These are phyloP conservation scores for Oostethus manadensis DNA, from an alignment of 2,113 vertebrate species.

Conservation along the genomic window DNA sequence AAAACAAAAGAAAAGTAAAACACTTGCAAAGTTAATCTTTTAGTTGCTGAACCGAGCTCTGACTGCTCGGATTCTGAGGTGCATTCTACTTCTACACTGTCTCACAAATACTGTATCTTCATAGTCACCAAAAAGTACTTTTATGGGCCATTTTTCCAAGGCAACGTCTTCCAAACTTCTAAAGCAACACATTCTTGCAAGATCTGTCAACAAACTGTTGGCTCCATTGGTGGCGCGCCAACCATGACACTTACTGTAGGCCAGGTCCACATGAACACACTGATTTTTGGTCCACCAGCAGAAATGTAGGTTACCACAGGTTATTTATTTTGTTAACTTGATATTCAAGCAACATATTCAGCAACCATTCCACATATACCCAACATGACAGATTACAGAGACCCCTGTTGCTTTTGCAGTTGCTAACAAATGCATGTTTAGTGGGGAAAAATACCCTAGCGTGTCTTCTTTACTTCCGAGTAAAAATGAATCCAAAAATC, in stretches of 20 bases:
- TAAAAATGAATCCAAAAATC: too few relatives aligned
- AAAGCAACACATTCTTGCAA: slow-evolving; percentile 5
- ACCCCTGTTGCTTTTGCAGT: background rate
- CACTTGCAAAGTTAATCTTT: background rate
- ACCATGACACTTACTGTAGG: background rate
- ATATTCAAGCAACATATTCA: slow-evolving; percentile 1
- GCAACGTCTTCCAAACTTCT: slow-evolving; percentile 3
- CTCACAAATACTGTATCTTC: background rate
- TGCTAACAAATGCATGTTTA: background rate
- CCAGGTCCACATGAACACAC: background rate
- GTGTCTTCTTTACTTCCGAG: too few relatives aligned
- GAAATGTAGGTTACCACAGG: background rate
- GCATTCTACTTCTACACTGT: background rate
- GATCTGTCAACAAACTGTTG: background rate
- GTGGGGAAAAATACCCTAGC: too few relatives aligned
- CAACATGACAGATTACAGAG: background rate
- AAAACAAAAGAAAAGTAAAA: background rate
- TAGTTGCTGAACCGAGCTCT: background rate
- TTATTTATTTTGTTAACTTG: background rate
- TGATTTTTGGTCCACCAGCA: background rate
- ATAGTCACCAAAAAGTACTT: background rate
- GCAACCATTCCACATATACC: background rate
- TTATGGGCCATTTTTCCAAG: background rate
- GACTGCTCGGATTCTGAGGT: background rate
- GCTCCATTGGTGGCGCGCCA: slow-evolving; percentile 4